Evolutionary conservation across 2,113 vertebrate genomes (phyloP).

Genomic region (Scomber colias): DNA sequence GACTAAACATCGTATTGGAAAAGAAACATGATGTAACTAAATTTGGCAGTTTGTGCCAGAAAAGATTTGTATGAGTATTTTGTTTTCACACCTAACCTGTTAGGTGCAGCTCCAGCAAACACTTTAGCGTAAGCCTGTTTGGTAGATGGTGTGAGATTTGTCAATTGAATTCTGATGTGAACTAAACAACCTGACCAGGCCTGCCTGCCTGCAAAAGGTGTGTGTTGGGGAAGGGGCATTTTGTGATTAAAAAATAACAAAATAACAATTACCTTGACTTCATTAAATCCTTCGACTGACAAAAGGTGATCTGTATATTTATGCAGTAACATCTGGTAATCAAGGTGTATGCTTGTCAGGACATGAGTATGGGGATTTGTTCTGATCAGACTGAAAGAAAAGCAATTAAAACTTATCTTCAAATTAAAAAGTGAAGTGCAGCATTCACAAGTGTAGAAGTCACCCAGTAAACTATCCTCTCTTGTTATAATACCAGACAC

Average conservation of each 20-base stretch:
- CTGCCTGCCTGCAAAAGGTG: no score
- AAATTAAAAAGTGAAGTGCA: no score
- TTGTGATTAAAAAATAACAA: no score
- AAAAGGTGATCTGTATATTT: background rate
- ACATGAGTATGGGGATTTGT: no score
- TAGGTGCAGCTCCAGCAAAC: background rate
- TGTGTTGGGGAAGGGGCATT: background rate
- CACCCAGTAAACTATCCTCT: no score
- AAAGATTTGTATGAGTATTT: background rate
- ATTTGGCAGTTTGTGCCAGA: background rate
- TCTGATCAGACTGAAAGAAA: no score
- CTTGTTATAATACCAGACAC: no score
- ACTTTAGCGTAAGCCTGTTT: background rate
- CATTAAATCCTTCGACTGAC: background rate
- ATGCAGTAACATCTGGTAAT: no score
- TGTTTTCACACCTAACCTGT: conserved; percentile 9
- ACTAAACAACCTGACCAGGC: background rate
- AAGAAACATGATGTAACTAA: background rate
- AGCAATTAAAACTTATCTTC: no score
- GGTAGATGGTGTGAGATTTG: background rate
- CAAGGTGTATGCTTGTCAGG: no score
- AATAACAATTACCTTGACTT: no score
- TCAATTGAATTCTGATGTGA: background rate
- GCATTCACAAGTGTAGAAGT: no score
- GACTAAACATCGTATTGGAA: background rate